Base-by-base conservation (phyloP, 1,140 invertebrate genomes). In the Zaprionus inermis region DNA sequence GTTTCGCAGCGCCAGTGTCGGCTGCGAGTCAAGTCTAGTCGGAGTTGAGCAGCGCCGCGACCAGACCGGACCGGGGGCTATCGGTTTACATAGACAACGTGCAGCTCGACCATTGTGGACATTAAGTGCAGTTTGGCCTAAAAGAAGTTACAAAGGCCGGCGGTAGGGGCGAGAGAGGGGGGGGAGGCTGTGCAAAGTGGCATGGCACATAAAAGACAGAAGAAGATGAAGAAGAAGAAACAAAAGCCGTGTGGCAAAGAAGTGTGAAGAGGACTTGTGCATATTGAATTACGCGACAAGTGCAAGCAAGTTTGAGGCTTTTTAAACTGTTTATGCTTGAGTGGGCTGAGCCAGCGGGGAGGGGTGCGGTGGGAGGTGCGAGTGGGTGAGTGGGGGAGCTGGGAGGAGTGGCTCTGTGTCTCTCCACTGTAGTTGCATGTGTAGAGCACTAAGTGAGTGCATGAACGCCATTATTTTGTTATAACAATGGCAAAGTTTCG, bases 281-380 rank as follows among this genome's bases (percentile, higher is more conserved):
- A 88, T 88, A 88, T 88, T 88, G 83, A 88, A 88, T 88, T 88
- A 88, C 81, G 83, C 79, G 79, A 83, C 83, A 89, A 88, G 83
- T 88, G 84, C 84, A 70, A 67, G 77, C 79, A 72, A 88, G 83
- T 88, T 86, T 88, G 79, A 88, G 83, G 83, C 83, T 78, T 89
- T 86, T 83, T 83, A 88, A 88, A 88, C 79, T 83, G 83, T 88
- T 88, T 72, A 69, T 79, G 66, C 58, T 74, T 58, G 36, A 65
- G 46, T 61, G 61, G 44, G 36, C 41, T 18, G n/a, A 12, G 41
- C 18, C 18, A 3, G 11, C 3, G 12, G 22, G 36, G 5, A 44
- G 22, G 46, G 20, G 22, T 12, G 6, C 34, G 14, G 24, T 12
- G 18, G 11, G 18, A 38, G 44, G 18, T 56, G 44, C 22, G 22